These are phyloP conservation scores for Diadegma fenestrale DNA, from an alignment of 2,888 invertebrate genomes.

Conservation along the genomic window DNA sequence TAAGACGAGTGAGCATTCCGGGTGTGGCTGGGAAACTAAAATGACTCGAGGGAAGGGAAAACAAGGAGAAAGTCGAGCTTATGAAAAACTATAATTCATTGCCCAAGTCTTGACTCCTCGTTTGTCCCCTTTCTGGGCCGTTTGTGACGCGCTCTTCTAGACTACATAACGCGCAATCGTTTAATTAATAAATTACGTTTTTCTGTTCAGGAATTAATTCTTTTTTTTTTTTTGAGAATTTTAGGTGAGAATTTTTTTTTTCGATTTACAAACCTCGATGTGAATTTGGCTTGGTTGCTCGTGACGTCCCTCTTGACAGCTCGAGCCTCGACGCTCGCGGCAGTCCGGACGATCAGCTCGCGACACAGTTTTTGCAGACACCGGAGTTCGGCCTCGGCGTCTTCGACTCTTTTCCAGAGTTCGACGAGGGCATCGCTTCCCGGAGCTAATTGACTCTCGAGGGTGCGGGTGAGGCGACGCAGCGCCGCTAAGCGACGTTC, in stretches of 20 bases:
- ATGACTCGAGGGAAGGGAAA: conserved; percentile 20
- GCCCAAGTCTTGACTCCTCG: conserved; percentile 69
- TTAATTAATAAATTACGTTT: too few relatives aligned
- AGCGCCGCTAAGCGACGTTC: conserved; percentile 89
- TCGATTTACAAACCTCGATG: conserved; percentile 56
- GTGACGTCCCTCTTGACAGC: conserved; percentile 68
- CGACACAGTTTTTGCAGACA: conserved; percentile 90
- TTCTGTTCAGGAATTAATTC: too few relatives aligned
- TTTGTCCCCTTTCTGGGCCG: conserved; percentile 17
- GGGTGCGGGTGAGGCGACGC: conserved; percentile 88
- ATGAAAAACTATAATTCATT: conserved; percentile 77
- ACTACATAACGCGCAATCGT: background rate
- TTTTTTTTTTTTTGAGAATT: too few relatives aligned
- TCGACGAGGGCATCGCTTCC: conserved; percentile 89
- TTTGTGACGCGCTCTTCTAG: conserved; percentile 23
- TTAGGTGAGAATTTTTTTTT: too few relatives aligned
- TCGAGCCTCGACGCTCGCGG: conserved; percentile 85
- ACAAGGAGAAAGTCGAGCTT: conserved; percentile 66
- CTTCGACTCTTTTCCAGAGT: conserved; percentile 90
- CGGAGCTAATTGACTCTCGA: conserved; percentile 89
- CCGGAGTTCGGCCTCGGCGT: conserved; percentile 90
- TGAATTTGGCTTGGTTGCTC: conserved; percentile 65
- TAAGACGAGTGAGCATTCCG: conserved; percentile 66
- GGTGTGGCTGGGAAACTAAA: conserved; percentile 46
- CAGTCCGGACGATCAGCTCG: conserved; percentile 87